Evolutionary conservation across 2,888 invertebrate species (phyloP), one percentile per base, ranked within the genome.

Genomic region (Punctoribates punctum): DNA sequence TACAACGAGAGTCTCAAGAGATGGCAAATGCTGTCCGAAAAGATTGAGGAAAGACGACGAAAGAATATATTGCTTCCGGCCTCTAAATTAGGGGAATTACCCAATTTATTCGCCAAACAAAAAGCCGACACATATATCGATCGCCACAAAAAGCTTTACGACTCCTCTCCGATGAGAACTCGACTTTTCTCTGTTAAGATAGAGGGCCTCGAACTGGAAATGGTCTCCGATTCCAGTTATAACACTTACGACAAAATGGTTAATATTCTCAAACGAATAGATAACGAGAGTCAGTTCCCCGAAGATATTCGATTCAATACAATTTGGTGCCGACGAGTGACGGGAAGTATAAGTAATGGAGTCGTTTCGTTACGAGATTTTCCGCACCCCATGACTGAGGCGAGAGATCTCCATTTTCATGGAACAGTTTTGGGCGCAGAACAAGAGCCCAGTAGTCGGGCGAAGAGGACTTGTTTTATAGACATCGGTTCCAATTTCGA

Each of bases 51-150:
- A 82, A 86, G 96, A 34, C 90, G 90, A 82, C 91, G 92, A 82
- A 90, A 91, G 2, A 91, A 94, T 81, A 86, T 94, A 5, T 88
- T 94, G 80, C 87, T 94, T 57, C 93, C 95, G 85, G 86, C 83
- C 60, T 81, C 83, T 73, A 86, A 85, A 78, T 81, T 86, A 13
- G 96, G 97, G 81, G 93, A 95, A 82, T 86, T 99, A 15, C 93
- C 94, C 84, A 88, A 90, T 0, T 92, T 91, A 80, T 85, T 99
- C 80, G 90, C 90, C 11, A 91, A 92, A 82, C 94, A 93, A 83
- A 95, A 95, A 84, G 93, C 95, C 0, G 94, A 96, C 84, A 96
- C 98, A 82, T 99, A 98, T 85, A 91, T 98, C 77, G 94, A 96
- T 84, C 86, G 95, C 34, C 92, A 91, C 60, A 89, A 89, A 83